phyloP scores from a whole-genome alignment of 2,888 invertebrate genomes.

The Hydriomena furcata region DNA sequence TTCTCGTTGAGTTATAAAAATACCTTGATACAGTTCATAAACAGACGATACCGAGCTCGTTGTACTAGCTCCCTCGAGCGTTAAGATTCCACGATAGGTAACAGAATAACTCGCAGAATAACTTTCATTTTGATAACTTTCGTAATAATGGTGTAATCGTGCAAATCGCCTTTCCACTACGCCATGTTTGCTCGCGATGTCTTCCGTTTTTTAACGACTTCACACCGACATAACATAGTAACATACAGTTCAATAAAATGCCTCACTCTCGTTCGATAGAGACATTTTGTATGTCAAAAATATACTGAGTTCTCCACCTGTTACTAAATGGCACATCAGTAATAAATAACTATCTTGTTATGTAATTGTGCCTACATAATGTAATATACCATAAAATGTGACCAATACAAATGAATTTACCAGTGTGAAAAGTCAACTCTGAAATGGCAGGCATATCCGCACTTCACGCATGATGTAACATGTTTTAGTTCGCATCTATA shows the following conservation, averaged over 20 bases:
- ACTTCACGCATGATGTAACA: constrained; percentile 8
- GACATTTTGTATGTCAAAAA: not conserved
- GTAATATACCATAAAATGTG: not conserved
- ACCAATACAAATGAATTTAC: too few relatives aligned
- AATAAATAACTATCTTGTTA: not conserved
- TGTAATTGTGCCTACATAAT: not conserved
- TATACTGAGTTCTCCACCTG: not conserved
- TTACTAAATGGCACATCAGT: not conserved
- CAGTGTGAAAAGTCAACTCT: too few relatives aligned
- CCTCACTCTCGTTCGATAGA: not conserved
- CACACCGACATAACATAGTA: constrained; percentile 34
- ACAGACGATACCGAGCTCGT: constrained; percentile 29
- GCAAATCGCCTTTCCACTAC: constrained; percentile 40
- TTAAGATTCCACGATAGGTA: constrained; percentile 50
- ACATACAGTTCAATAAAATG: not conserved
- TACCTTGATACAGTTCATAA: constrained; percentile 23
- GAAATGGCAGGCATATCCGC: constrained; percentile 1
- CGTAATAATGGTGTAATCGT: constrained; percentile 46
- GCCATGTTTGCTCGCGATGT: constrained; percentile 21
- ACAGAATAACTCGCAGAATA: constrained; percentile 36
- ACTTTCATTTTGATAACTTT: constrained; percentile 55
- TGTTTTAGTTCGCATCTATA: constrained; percentile 15
- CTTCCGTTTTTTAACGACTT: constrained; percentile 42
- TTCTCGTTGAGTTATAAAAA: not conserved
- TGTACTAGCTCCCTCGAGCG: constrained; percentile 43